Evolutionary conservation across 2,797 vertebrate species (phyloP).

Genomic region (Prionace glauca): DNA sequence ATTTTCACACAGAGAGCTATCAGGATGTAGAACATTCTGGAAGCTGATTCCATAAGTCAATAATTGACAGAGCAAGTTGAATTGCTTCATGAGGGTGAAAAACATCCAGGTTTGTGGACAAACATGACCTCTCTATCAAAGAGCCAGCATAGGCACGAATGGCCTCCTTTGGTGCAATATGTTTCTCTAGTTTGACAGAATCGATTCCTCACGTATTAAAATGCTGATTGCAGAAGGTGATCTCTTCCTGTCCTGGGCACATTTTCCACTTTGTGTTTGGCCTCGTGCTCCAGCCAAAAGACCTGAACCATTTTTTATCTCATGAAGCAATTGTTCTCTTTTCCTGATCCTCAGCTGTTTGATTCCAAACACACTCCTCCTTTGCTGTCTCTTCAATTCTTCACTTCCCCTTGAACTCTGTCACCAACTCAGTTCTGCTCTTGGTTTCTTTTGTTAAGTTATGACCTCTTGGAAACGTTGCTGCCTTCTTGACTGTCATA

Average conservation of each 20-base stretch:
- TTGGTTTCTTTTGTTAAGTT: slow-evolving; percentile 23
- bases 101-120: neutral
- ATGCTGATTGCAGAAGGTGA: neutral
- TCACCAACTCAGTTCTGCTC: neutral
- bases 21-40: neutral
- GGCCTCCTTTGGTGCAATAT: neutral
- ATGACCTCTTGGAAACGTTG: neutral
- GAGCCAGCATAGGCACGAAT: neutral
- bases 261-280: neutral
- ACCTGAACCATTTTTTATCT: neutral
- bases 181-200: neutral
- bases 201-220: neutral
- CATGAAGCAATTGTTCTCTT: neutral
- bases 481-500: neutral
- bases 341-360: neutral
- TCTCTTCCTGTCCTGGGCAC: neutral
- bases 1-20: neutral
- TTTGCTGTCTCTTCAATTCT: neutral
- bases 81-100: neutral
- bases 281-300: neutral
- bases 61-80: neutral
- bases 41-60: neutral
- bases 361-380: neutral
- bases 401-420: neutral
- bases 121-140: neutral